Evolutionary conservation across 2,888 invertebrate genomes (phyloP).

Genomic region (Scaptodrosophila latifasciaeformis): DNA sequence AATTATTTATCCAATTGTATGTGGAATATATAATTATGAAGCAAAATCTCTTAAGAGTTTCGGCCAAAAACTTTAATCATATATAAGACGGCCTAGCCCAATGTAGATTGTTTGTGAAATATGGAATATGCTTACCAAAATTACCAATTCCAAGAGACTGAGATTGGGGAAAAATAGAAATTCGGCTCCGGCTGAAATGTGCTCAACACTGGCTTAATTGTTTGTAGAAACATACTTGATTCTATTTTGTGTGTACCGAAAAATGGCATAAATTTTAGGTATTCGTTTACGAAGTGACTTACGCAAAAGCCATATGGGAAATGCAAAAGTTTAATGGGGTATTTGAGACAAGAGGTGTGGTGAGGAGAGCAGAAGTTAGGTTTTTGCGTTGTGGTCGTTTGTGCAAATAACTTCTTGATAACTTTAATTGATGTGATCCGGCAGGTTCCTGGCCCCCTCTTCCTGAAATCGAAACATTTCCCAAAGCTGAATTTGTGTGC

Average conservation of each 20-base stretch:
- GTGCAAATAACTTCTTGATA: constrained; percentile 42
- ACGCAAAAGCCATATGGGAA: constrained; percentile 48
- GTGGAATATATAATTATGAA: constrained; percentile 51
- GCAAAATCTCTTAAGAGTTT: constrained; percentile 36
- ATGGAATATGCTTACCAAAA: too few species aligned
- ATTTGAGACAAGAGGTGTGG: not conserved
- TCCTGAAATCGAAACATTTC: not conserved
- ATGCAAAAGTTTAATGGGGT: constrained; percentile 46
- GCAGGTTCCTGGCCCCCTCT: too few species aligned
- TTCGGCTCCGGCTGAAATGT: too few species aligned
- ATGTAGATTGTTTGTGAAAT: too few species aligned
- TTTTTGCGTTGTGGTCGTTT: constrained; percentile 8
- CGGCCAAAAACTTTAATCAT: constrained; percentile 33
- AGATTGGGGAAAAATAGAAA: constrained; percentile 31
- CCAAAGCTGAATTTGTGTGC: constrained; percentile 25
- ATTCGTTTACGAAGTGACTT: constrained; percentile 37
- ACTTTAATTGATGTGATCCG: constrained; percentile 58
- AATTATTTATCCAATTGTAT: not conserved
- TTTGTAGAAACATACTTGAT: constrained; percentile 37
- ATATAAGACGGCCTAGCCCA: too few species aligned
- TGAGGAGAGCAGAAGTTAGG: constrained; percentile 3
- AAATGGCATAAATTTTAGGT: constrained; percentile 68
- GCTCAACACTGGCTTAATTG: too few species aligned
- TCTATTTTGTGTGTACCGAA: constrained; percentile 24
- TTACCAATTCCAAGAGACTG: constrained; percentile 46